Percentiles rank a stretch among this genome's conserved stretches.
phyloP scores from a whole-genome alignment of 1,140 invertebrate species.

The Copidosoma floridanum region DNA sequence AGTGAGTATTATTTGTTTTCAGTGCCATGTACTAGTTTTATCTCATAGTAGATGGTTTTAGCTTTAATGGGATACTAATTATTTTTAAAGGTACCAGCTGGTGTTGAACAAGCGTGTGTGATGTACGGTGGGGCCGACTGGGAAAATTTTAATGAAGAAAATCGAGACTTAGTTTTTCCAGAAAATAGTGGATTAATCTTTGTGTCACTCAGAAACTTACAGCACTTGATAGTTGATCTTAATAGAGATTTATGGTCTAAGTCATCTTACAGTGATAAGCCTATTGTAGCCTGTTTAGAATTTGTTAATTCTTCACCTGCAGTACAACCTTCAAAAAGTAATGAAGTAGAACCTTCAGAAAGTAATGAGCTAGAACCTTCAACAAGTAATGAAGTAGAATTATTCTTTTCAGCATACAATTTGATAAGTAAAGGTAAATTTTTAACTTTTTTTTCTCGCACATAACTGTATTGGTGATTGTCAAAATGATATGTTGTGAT shows the following conservation, averaged over 20 bases:
- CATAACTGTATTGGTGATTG: background rate
- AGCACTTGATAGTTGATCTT: constrained; percentile 50
- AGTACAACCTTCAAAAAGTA: constrained; percentile 15
- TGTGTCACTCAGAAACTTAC: constrained; percentile 47
- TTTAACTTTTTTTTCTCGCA: too few relatives aligned
- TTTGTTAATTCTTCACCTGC: constrained; percentile 40
- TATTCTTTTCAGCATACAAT: constrained; percentile 44
- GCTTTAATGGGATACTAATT: constrained; percentile 8
- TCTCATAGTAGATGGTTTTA: background rate
- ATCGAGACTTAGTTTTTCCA: constrained; percentile 35
- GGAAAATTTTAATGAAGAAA: constrained; percentile 44
- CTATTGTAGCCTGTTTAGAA: constrained; percentile 43
- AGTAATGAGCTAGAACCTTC: constrained; percentile 16
- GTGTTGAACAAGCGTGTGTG: constrained; percentile 49
- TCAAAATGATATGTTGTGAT: background rate
- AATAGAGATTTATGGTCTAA: constrained; percentile 43
- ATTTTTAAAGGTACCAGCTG: constrained; percentile 45
- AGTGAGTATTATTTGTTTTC: constrained; percentile 35
- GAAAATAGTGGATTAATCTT: constrained; percentile 46
- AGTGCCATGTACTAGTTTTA: background rate
- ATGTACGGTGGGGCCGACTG: constrained; percentile 46
- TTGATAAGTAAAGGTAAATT: constrained; percentile 46
- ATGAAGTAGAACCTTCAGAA: constrained; percentile 14
- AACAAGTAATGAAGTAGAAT: constrained; percentile 28
- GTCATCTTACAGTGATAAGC: constrained; percentile 18